Evolutionary conservation across 1,140 invertebrate genomes (phyloP).

Genomic region (Drosophila suzukii): DNA sequence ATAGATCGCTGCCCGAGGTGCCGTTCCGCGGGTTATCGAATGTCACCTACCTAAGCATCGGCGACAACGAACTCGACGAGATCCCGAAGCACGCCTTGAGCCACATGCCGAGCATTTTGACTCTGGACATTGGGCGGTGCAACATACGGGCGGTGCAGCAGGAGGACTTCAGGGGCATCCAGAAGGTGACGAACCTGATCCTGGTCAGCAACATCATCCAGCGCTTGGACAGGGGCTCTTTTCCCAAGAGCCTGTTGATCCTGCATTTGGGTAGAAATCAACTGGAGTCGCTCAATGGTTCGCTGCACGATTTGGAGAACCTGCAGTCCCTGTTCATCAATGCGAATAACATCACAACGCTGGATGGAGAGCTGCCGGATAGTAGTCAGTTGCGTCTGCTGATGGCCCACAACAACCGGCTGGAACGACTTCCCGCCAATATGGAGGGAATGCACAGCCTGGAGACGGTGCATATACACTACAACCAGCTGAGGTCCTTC

Average conservation of each 20-base stretch:
- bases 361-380: slow-evolving; percentile 90
- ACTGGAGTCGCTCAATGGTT: slow-evolving; percentile 89
- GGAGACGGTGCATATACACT: slow-evolving; percentile 89
- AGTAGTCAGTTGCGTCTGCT: slow-evolving; percentile 88
- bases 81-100: slow-evolving; percentile 89
- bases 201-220: slow-evolving; percentile 90
- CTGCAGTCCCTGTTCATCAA: slow-evolving; percentile 92
- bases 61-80: slow-evolving; percentile 89
- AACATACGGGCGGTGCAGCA: slow-evolving; percentile 87
- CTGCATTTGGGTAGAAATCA: slow-evolving; percentile 90
- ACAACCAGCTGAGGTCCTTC: slow-evolving; percentile 89
- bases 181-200: slow-evolving; percentile 88
- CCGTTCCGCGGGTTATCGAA: slow-evolving; percentile 89
- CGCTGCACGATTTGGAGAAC: slow-evolving; percentile 88
- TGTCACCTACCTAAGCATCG: slow-evolving; percentile 89
- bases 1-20: slow-evolving; percentile 88
- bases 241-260: slow-evolving; percentile 88
- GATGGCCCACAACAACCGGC: slow-evolving; percentile 89
- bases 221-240: slow-evolving; percentile 87
- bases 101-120: slow-evolving; percentile 89
- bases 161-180: slow-evolving; percentile 89
- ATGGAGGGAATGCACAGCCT: slow-evolving; percentile 88
- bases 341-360: slow-evolving; percentile 88
- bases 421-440: slow-evolving; percentile 89
- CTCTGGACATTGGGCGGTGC: slow-evolving; percentile 90